phyloP scores from a whole-genome alignment of 2,888 invertebrate species.

The Cataglyphis albicans region DNA sequence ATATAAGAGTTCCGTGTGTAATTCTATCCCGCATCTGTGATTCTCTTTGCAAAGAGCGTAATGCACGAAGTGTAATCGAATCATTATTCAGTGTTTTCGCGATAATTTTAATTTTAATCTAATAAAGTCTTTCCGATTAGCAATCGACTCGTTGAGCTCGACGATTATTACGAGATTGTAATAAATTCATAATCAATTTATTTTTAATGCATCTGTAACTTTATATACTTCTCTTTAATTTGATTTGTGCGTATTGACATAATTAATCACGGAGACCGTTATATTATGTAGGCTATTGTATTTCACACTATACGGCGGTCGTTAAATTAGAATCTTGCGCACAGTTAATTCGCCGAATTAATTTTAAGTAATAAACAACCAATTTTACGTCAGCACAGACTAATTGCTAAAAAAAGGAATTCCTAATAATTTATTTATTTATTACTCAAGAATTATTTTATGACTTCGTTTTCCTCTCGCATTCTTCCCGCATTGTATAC shows the following conservation, averaged over 20 bases:
- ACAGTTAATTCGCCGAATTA: neutral
- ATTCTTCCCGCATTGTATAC: neutral
- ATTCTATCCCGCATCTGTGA: slow-evolving; percentile 23
- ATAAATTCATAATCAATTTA: slow-evolving; percentile 34
- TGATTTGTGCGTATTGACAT: neutral
- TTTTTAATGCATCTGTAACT: slow-evolving; percentile 27
- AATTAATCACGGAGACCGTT: slow-evolving; percentile 38
- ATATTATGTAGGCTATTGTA: neutral
- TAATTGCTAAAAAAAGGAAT: no score
- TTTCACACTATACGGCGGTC: neutral
- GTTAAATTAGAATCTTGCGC: neutral
- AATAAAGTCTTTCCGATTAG: slow-evolving; percentile 28
- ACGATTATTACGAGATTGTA: slow-evolving; percentile 16
- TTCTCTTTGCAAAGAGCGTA: neutral
- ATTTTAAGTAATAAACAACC: neutral
- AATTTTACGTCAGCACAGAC: neutral
- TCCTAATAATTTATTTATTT: no score
- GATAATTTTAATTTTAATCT: slow-evolving; percentile 35
- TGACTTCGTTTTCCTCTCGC: neutral
- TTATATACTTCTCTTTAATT: slow-evolving; percentile 29
- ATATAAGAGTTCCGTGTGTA: slow-evolving; percentile 16
- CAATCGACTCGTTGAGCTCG: neutral
- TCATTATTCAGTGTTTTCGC: slow-evolving; percentile 12
- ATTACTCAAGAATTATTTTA: neutral
- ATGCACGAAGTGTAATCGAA: neutral